phyloP scores from a whole-genome alignment of 2,113 vertebrate genomes.

The Microcebus jonahi region DNA sequence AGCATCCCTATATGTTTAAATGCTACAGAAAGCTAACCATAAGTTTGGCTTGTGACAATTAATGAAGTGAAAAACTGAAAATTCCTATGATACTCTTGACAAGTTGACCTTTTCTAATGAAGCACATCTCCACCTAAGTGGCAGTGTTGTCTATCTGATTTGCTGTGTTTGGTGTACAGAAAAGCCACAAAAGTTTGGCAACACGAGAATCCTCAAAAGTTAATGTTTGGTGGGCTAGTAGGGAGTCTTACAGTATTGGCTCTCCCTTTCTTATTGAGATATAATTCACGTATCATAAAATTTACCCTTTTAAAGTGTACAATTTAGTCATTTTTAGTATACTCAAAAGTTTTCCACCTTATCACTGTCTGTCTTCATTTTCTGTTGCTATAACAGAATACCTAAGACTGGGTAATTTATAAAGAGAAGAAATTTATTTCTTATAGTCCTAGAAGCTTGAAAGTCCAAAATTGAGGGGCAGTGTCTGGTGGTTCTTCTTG shows the following conservation, averaged over 20 bases:
- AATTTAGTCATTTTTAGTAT: constrained; percentile 22
- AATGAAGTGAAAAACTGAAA: constrained; percentile 50
- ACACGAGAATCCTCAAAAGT: not conserved
- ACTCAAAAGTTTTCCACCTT: not conserved
- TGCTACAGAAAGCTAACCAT: not conserved
- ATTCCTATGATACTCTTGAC: constrained; percentile 19
- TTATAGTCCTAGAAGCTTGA: not conserved
- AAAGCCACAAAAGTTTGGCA: constrained; percentile 13
- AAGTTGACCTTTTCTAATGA: constrained; percentile 42
- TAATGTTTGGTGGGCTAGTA: constrained; percentile 20
- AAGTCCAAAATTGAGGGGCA: not conserved
- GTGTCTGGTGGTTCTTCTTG: not conserved
- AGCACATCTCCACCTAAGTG: not conserved
- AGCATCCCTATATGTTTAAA: constrained; percentile 16
- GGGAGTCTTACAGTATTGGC: not conserved
- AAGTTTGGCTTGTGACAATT: constrained; percentile 17
- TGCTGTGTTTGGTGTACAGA: not conserved
- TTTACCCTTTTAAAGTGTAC: not conserved
- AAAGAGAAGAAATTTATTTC: not conserved
- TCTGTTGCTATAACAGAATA: not conserved
- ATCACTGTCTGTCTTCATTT: not conserved
- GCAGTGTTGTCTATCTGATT: not conserved
- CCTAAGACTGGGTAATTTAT: not conserved
- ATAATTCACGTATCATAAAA: constrained; percentile 27
- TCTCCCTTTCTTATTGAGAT: not conserved